A percentile compares a stretch with the other conserved stretches of the same genome.
phyloP scores from a whole-genome alignment of 2,113 vertebrate genomes.

The Caretta caretta region DNA sequence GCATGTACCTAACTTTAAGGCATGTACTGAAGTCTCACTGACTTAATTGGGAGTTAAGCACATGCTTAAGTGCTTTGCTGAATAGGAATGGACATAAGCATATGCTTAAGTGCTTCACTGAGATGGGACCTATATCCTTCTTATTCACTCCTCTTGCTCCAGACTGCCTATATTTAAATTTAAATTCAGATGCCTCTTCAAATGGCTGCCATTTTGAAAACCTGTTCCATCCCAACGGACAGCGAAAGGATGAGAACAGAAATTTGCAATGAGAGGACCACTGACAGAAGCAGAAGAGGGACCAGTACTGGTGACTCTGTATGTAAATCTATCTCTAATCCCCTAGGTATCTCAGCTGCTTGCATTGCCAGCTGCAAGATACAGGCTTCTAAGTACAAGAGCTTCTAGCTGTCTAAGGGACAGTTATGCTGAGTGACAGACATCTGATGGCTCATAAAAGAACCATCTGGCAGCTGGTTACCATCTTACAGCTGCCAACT shows the following conservation, averaged over 20 bases:
- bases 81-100: not conserved
- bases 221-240: not conserved
- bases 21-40: not conserved
- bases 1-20: not conserved
- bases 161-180: not conserved
- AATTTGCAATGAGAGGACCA: not conserved
- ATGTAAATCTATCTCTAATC: not conserved
- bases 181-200: not conserved
- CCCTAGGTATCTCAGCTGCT: not conserved
- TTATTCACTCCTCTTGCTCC: not conserved
- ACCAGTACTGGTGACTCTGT: not conserved
- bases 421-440: not conserved
- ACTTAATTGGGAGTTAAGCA: not conserved
- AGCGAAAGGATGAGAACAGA: not conserved
- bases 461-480: not conserved
- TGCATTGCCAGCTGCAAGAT: not conserved
- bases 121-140: not conserved
- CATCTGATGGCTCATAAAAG: not conserved
- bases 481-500: not conserved
- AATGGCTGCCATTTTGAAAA: not conserved
- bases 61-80: not conserved
- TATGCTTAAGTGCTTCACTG: not conserved
- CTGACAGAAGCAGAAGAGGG: not conserved
- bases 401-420: not conserved
- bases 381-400: not conserved